phyloP scores from a whole-genome alignment of 2,113 vertebrate species.

The Chrysemys picta region DNA sequence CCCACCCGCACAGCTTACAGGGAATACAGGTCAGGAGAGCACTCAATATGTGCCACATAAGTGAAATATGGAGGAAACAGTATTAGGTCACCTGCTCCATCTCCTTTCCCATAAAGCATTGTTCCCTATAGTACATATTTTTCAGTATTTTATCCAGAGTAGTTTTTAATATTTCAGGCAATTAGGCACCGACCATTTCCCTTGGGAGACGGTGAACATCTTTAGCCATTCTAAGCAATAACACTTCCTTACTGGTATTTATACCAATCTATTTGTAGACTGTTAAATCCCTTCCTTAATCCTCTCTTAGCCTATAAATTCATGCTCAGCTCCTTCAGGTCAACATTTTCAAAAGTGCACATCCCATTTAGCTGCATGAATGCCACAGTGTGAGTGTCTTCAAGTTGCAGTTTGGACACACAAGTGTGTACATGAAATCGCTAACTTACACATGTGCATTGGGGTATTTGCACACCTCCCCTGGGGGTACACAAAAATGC shows the following conservation, averaged over 20 bases:
- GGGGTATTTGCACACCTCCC: fast-evolving
- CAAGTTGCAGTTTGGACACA: not conserved
- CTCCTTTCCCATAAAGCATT: not conserved
- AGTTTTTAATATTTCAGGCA: too few relatives aligned
- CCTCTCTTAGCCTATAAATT: too few relatives aligned
- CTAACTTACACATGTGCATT: fast-evolving
- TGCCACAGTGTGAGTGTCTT: not conserved
- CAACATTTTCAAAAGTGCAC: fast-evolving
- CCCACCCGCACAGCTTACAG: too few relatives aligned
- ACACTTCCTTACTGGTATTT: too few relatives aligned
- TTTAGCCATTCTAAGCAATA: too few relatives aligned
- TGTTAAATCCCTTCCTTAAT: too few relatives aligned
- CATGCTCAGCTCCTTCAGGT: too few relatives aligned
- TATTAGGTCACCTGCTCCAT: not conserved
- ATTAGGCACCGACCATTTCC: too few relatives aligned
- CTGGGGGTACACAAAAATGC: fast-evolving
- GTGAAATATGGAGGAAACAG: not conserved
- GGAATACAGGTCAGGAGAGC: not conserved
- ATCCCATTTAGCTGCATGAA: fast-evolving
- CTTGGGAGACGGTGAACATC: too few relatives aligned
- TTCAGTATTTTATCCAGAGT: too few relatives aligned
- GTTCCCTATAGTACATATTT: too few relatives aligned
- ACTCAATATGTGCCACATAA: not conserved
- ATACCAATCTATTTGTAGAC: too few relatives aligned
- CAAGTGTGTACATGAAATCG: fast-evolving